Percentiles rank a stretch among this genome's conserved stretches.
Conservation (phyloP, 1,140 invertebrate species). For the Zophobas atratus region DNA sequence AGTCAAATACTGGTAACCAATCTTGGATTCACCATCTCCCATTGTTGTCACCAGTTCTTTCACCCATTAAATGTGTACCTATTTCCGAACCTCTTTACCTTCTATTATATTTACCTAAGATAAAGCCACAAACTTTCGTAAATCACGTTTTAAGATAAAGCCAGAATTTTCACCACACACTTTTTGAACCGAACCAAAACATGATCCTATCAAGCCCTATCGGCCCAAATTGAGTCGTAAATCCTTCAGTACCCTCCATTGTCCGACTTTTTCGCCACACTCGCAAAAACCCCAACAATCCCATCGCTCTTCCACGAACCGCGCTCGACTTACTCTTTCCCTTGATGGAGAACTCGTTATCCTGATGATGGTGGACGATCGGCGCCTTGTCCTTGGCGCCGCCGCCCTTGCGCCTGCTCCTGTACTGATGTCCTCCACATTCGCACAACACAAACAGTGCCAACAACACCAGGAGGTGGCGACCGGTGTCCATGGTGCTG, state of each 20-base stretch:
- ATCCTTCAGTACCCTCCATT: not conserved
- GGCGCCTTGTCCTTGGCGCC: slow-evolving; percentile 44
- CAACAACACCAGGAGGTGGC: slow-evolving; percentile 44
- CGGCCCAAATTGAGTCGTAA: not conserved
- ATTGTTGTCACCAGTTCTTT: no score
- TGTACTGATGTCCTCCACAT: slow-evolving; percentile 29
- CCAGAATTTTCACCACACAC: no score
- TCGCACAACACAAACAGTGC: slow-evolving; percentile 56
- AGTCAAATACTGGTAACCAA: no score
- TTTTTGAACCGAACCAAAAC: no score
- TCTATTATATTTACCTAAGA: no score
- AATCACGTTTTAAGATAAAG: no score
- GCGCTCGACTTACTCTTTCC: slow-evolving; percentile 51
- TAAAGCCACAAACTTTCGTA: no score
- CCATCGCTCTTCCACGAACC: not conserved
- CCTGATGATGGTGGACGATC: slow-evolving; percentile 20
- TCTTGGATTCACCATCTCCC: no score
- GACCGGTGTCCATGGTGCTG: slow-evolving; percentile 23
- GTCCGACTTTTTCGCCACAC: not conserved
- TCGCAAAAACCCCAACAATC: not conserved
- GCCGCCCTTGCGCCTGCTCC: slow-evolving; percentile 44
- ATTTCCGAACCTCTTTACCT: no score
- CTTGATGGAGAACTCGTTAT: slow-evolving; percentile 49
- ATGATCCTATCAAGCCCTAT: no score
- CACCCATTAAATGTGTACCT: no score